These are phyloP conservation scores for Vespertilio murinus DNA, from an alignment of 2,797 vertebrate genomes.

Conservation along the genomic window DNA sequence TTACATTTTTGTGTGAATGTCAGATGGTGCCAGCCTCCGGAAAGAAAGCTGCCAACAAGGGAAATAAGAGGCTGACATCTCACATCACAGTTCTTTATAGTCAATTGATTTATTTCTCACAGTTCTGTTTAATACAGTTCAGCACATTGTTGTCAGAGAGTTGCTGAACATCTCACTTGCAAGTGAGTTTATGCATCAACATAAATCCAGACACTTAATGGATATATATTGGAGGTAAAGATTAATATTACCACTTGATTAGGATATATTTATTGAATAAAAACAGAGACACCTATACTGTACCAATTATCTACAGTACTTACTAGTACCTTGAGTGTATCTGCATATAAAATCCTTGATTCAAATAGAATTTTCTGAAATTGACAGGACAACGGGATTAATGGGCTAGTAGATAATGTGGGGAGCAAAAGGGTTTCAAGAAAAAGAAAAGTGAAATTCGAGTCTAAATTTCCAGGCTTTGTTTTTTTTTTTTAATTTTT, in stretches of 20 bases:
- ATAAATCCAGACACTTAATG: neutral
- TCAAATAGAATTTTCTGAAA: neutral
- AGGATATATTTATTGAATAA: neutral
- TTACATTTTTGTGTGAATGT: neutral
- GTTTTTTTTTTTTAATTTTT: too few relatives aligned
- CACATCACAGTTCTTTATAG: neutral
- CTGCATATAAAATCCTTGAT: neutral
- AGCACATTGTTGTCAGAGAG: neutral
- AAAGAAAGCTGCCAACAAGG: neutral
- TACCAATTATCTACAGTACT: neutral
- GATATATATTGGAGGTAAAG: neutral
- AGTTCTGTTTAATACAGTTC: neutral
- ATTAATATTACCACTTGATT: neutral
- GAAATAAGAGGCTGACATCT: neutral
- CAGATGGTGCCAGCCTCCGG: neutral
- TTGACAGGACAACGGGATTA: neutral
- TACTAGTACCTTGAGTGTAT: neutral
- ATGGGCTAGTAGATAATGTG: neutral
- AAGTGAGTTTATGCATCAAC: neutral
- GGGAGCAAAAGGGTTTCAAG: neutral
- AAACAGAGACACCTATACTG: neutral
- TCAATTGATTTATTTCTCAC: neutral
- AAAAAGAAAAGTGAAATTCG: neutral
- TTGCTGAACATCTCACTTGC: neutral
- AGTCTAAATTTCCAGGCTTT: neutral